Percentiles rank a stretch among this genome's conserved stretches.
These are phyloP conservation scores for Cyanoramphus novaezelandiae DNA, from an alignment of 2,113 vertebrate species.

Conservation along the genomic window DNA sequence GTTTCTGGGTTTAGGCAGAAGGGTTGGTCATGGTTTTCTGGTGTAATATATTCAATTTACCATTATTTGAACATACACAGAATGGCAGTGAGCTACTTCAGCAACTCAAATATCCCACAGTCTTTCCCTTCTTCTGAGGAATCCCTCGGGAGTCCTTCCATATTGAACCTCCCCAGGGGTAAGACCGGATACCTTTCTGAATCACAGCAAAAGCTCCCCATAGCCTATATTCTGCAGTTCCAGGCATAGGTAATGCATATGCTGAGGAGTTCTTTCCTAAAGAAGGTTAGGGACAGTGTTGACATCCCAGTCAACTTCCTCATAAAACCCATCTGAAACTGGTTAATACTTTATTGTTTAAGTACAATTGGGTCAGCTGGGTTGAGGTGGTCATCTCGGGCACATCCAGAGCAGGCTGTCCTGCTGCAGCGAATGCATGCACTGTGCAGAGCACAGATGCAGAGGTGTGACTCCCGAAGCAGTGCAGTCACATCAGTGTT, in stretches of 20 bases:
- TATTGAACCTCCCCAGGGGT: background rate
- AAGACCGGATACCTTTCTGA: background rate
- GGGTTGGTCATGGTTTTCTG: background rate
- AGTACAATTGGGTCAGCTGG: background rate
- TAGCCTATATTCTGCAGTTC: background rate
- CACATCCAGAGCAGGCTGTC: background rate
- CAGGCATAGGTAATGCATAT: background rate
- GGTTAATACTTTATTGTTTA: background rate
- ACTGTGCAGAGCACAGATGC: background rate
- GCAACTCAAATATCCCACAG: background rate
- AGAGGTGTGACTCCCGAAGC: background rate
- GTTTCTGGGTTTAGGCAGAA: background rate
- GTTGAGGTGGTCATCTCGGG: background rate
- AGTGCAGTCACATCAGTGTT: accelerated
- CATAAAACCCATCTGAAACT: background rate
- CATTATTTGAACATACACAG: background rate
- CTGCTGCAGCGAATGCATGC: accelerated
- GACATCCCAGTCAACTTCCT: background rate
- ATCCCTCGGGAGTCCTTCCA: background rate
- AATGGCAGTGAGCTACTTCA: background rate
- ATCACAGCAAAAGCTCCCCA: background rate
- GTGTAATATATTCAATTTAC: background rate
- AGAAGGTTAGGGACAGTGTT: accelerated
- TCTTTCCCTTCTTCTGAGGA: background rate
- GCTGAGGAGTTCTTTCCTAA: background rate